Base-by-base conservation (phyloP, 2,113 vertebrate genomes). In the Nothoprocta pentlandii region DNA sequence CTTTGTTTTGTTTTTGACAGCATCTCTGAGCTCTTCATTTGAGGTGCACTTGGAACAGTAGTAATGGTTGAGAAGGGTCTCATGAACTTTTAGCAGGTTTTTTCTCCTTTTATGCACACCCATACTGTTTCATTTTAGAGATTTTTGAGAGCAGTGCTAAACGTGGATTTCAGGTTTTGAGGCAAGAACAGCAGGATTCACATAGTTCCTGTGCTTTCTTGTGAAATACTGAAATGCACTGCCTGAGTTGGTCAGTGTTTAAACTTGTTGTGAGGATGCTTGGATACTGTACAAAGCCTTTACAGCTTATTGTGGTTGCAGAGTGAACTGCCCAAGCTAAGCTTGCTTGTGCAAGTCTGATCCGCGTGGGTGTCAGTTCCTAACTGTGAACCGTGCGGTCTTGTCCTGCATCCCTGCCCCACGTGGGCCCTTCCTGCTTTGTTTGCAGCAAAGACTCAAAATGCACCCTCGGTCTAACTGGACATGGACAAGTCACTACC, bases 331-430 rank as follows among this genome's bases (percentile, higher is more conserved):
- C 13, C 9, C 12, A 22, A 63, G 28, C 36, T 80, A 36, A 28
- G 12, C 22, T 83, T 59, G 54, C 22, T 53, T 88, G 28, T 77
- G 76, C 68, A 77, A 53, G 44, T 54, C 9, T 68, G 68, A 41
- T 56, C 64, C 4, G 15, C 47, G 15, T 10, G 9, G 34, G 59
- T 56, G 30, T 56, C 74, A 75, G 67, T 68, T 84, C 53, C 19
- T 79, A 51, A 25, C 32, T 1, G 0, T 5, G 58, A 44, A 58
- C 46, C 54, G 6, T 23, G 16, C 49, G 36, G 42, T 92, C 42
- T 68, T 2, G 0, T n/a, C 12, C n/a, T 10, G 8, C 12, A 41
- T 42, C 19, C 70, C 77, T 70, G 47, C 16, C n/a, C 0, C 2
- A 15, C 19, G 12, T 69, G 67, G 14, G 62, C 32, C 28, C 22